Percentiles rank a stretch among this genome's conserved stretches.
These are phyloP conservation scores for Stenurella melanura DNA, from an alignment of 2,888 invertebrate genomes.

Conservation along the genomic window DNA sequence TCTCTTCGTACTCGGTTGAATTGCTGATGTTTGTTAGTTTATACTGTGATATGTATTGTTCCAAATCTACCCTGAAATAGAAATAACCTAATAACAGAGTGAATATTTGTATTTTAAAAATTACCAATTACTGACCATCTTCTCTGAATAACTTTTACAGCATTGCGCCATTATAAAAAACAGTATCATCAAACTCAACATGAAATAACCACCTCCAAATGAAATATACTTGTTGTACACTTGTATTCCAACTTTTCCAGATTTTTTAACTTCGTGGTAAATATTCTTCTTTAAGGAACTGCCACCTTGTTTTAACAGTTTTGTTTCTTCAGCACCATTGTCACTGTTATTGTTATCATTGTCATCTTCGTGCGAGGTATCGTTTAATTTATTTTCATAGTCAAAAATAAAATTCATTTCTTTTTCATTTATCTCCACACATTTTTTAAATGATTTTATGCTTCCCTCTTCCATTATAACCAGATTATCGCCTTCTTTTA, in stretches of 20 bases:
- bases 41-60: conserved; percentile 42
- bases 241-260: conserved; percentile 58
- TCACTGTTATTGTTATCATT: conserved; percentile 39
- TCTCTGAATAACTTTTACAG: conserved; percentile 58
- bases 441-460: conserved; percentile 42
- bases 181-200: conserved; percentile 55
- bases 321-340: conserved; percentile 41
- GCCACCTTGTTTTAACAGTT: conserved; percentile 30
- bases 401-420: conserved; percentile 18
- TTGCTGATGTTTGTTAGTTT: conserved; percentile 38
- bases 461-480: conserved; percentile 53
- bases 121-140: conserved; percentile 63
- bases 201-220: conserved; percentile 60
- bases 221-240: conserved; percentile 62
- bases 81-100: not conserved
- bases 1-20: conserved; percentile 22
- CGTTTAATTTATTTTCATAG: not conserved
- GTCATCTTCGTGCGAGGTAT: conserved; percentile 26
- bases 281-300: conserved; percentile 45
- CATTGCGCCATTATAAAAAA: conserved; percentile 60
- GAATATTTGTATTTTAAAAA: conserved; percentile 19
- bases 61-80: conserved; percentile 50
- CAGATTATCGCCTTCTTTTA: conserved; percentile 52
- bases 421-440: conserved; percentile 34
- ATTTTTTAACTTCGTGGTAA: conserved; percentile 58